Evolutionary conservation across 1,140 invertebrate genomes (phyloP), one percentile per base, ranked within the genome.

Genomic region (Chironomus tepperi): DNA sequence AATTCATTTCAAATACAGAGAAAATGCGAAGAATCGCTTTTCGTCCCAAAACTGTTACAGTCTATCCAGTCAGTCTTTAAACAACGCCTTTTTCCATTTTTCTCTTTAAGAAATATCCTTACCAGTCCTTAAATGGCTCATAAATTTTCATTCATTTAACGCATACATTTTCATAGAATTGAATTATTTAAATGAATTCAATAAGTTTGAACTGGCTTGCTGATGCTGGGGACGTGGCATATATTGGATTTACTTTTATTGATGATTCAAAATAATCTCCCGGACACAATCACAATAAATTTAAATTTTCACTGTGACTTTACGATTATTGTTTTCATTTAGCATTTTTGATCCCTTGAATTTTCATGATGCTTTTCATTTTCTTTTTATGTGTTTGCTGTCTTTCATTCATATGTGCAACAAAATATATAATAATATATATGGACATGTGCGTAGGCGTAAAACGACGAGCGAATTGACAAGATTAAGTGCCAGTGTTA

Each of bases 401-500:
- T 34, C 24, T 34, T 34, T 5, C 24, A 5, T 34, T 34, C 24
- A 34, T 34, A 5, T 34, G 24, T 34, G 24, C 24, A 34, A 34
- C 24, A 34, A 34, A 34, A 34, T 34, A 34, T 34, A 34, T 34
- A 34, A 34, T 34, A 34, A 34, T 34, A 34, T 2, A 34, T 34
- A 34, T 34, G 24, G 24, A 34, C 24, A 34, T 34, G 24, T 34
- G 24, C 5, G 24, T 73, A 93, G 93, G 80, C 86, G 85, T 75
- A 98, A 98, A 84, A 91, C 90, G 0, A 84, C 93, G 18, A 80
- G 87, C 7, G 95, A 98, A 80, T 81, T 98, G 64, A 87, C 97
- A 43, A 85, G 93, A 2, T 88, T 98, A 73, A 97, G 95, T 10
- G 92, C 95, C 0, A 95, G 95, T 0, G 96, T 98, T 0, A 97